Conservation (phyloP, 2,113 vertebrate genomes). For the Carassius auratus region DNA sequence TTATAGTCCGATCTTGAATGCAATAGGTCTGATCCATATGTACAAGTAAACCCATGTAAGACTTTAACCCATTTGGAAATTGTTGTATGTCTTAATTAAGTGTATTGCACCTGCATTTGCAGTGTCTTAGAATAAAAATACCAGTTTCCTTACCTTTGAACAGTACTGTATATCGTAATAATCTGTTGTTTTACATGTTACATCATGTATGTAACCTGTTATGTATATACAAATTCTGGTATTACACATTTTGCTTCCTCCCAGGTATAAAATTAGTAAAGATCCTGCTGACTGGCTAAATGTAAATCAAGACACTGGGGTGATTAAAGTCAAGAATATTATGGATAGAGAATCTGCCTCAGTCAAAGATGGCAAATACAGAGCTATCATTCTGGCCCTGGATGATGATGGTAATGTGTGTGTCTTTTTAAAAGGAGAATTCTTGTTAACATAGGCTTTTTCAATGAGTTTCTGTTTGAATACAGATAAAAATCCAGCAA, state of each 20-base stretch:
- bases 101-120: too few relatives aligned
- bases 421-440: not conserved
- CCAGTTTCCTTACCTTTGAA: too few relatives aligned
- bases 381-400: slow-evolving; percentile 76
- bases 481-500: slow-evolving; percentile 64
- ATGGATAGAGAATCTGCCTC: slow-evolving; percentile 80
- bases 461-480: not conserved
- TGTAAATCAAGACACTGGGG: slow-evolving; percentile 73
- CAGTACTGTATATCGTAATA: too few relatives aligned
- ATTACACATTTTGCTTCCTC: not conserved
- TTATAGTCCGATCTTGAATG: too few relatives aligned
- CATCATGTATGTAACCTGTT: not conserved
- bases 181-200: too few relatives aligned
- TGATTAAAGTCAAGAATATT: slow-evolving; percentile 65
- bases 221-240: not conserved
- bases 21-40: too few relatives aligned
- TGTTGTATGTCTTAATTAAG: too few relatives aligned
- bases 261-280: slow-evolving; percentile 80
- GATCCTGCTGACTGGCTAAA: slow-evolving; percentile 80
- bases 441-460: not conserved
- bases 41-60: too few relatives aligned
- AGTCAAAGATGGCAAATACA: slow-evolving; percentile 79
- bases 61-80: too few relatives aligned
- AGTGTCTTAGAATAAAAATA: too few relatives aligned
- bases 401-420: slow-evolving; percentile 77